Conservation (phyloP, 2,797 vertebrate species). For the Pagetopsis macropterus region DNA sequence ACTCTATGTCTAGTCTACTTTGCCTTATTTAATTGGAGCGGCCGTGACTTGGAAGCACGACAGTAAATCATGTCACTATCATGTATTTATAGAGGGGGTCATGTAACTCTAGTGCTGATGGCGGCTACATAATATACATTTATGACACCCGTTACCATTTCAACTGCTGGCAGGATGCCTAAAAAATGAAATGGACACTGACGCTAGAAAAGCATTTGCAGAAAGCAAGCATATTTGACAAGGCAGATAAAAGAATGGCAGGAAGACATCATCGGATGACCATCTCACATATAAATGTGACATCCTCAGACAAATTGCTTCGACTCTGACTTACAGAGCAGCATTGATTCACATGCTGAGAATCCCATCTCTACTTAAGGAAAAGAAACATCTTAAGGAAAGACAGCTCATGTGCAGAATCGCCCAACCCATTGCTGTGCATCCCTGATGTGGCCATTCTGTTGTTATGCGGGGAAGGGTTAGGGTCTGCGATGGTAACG, state of each 20-base stretch:
- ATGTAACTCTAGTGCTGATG: constrained; percentile 47
- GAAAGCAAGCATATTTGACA: constrained; percentile 6
- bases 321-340: neutral
- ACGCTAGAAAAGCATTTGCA: neutral
- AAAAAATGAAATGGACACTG: constrained; percentile 15
- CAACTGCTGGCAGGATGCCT: constrained; percentile 34
- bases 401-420: constrained; percentile 38
- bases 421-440: constrained; percentile 12
- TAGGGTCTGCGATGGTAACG: constrained; percentile 26
- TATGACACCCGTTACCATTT: constrained; percentile 55
- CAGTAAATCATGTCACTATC: constrained; percentile 62
- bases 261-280: constrained; percentile 9
- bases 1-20: constrained; percentile 45
- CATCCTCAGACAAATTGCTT: constrained; percentile 19
- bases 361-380: constrained; percentile 23
- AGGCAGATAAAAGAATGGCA: constrained; percentile 9
- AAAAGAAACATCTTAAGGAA: constrained; percentile 23
- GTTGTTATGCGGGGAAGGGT: constrained; percentile 38
- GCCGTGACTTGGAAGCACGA: constrained; percentile 35
- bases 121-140: constrained; percentile 56
- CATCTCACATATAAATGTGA: constrained; percentile 2
- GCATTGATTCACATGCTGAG: constrained; percentile 20
- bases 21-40: constrained; percentile 61
- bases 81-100: constrained; percentile 70
- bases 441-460: constrained; percentile 50